Evolutionary conservation across 2,113 vertebrate species (phyloP).

Genomic region (Opisthocomus hoazin): DNA sequence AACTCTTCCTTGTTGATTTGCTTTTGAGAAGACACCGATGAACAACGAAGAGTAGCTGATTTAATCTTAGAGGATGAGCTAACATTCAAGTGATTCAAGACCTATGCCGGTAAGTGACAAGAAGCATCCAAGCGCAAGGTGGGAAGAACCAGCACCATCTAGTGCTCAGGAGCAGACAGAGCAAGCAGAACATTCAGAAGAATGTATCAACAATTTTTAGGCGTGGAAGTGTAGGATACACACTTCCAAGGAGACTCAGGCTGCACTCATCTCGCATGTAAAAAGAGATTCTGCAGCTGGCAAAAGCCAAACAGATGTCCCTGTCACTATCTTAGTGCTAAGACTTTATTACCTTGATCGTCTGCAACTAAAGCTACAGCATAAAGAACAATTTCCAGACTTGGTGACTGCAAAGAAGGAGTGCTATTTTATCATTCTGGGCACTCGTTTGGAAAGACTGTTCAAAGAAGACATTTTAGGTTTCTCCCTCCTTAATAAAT

Average conservation of each 20-base stretch:
- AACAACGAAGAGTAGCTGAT: not conserved
- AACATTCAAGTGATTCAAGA: rapidly evolving
- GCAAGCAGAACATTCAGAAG: not conserved
- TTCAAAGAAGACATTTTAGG: not conserved
- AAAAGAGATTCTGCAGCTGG: not conserved
- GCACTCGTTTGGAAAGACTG: not conserved
- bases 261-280: not conserved
- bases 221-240: not conserved
- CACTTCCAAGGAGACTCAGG: not conserved
- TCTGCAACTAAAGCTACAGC: not conserved
- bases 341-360: not conserved
- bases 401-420: not conserved
- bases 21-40: not conserved
- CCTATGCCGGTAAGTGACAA: rapidly evolving
- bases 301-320: not conserved
- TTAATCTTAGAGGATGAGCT: not conserved
- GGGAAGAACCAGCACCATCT: conserved; percentile 40
- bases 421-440: not conserved
- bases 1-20: not conserved
- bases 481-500: not conserved
- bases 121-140: not conserved
- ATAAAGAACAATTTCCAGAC: not conserved
- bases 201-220: rapidly evolving
- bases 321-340: not conserved
- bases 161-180: not conserved